Evolutionary conservation across 2,113 vertebrate genomes (phyloP).

Genomic region (Ctenodactylus gundi): DNA sequence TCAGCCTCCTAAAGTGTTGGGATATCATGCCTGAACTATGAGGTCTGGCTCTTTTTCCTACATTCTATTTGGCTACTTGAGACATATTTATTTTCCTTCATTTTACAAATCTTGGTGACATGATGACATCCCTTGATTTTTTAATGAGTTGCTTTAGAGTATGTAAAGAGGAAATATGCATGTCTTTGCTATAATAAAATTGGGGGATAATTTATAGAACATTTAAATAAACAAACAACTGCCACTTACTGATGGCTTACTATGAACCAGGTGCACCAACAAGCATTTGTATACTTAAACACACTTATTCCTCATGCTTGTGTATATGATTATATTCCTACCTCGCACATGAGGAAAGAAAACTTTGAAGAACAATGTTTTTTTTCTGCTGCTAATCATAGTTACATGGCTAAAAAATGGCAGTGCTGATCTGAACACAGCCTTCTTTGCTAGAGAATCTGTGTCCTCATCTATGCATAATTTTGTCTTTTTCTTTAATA

Average conservation of each 20-base stretch:
- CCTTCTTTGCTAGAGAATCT: not conserved
- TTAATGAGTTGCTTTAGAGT: conserved; percentile 6
- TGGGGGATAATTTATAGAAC: not conserved
- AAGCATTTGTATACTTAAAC: not conserved
- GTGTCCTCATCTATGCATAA: not conserved
- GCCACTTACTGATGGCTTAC: not conserved
- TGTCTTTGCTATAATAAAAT: conserved; percentile 11
- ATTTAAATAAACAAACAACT: not conserved
- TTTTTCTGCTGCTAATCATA: not conserved
- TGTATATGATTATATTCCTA: not conserved
- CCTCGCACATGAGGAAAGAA: not conserved
- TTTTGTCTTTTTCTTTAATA: conserved; percentile 32
- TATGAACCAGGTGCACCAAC: not conserved
- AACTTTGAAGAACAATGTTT: not conserved
- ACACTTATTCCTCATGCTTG: not conserved
- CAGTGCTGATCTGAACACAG: not conserved
- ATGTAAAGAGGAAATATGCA: not conserved
- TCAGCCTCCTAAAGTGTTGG: too few relatives aligned
- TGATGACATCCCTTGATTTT: not conserved
- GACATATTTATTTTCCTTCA: not conserved
- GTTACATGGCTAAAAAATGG: not conserved
- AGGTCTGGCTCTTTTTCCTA: too few relatives aligned
- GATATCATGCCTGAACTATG: too few relatives aligned
- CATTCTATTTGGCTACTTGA: not conserved
- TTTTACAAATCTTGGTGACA: not conserved